Percentiles rank a stretch among this genome's conserved stretches.
These are phyloP conservation scores for Calosoma granatense DNA, from an alignment of 1,140 invertebrate genomes.

Conservation along the genomic window DNA sequence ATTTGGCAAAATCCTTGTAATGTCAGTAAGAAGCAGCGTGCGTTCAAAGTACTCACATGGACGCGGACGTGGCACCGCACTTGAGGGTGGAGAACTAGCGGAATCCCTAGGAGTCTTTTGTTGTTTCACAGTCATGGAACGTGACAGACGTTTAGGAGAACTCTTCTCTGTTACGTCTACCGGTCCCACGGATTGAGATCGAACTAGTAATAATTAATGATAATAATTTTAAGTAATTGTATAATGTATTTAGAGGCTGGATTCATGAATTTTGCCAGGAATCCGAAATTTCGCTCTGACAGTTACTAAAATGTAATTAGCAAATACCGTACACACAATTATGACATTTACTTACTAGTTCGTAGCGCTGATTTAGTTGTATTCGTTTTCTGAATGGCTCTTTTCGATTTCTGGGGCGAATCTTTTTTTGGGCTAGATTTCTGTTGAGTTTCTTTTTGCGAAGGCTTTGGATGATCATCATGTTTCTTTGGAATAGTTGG, in stretches of 20 bases:
- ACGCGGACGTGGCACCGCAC: conserved; percentile 36
- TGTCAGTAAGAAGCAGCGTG: too few relatives aligned
- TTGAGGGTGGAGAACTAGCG: conserved; percentile 38
- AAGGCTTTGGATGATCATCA: conserved; percentile 38
- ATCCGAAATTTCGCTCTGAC: neutral
- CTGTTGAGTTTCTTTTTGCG: conserved; percentile 39
- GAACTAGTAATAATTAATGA: conserved; percentile 35
- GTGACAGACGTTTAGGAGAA: conserved; percentile 63
- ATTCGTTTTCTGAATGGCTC: conserved; percentile 17
- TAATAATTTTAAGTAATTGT: neutral
- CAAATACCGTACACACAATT: too few relatives aligned
- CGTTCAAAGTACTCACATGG: conserved; percentile 50
- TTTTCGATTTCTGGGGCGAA: conserved; percentile 28
- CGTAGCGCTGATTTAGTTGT: conserved; percentile 17
- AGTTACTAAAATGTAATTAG: too few relatives aligned
- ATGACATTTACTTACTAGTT: conserved; percentile 17
- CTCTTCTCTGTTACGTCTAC: conserved; percentile 45
- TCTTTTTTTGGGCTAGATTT: conserved; percentile 58
- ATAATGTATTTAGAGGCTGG: neutral
- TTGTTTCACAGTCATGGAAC: conserved; percentile 44
- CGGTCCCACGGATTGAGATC: conserved; percentile 61
- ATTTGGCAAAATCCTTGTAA: too few relatives aligned
- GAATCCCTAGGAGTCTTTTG: conserved; percentile 33
- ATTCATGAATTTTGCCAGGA: too few relatives aligned
- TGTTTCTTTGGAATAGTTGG: conserved; percentile 54